Conservation (phyloP, 1,140 invertebrate species). For the Listronotus oregonensis region DNA sequence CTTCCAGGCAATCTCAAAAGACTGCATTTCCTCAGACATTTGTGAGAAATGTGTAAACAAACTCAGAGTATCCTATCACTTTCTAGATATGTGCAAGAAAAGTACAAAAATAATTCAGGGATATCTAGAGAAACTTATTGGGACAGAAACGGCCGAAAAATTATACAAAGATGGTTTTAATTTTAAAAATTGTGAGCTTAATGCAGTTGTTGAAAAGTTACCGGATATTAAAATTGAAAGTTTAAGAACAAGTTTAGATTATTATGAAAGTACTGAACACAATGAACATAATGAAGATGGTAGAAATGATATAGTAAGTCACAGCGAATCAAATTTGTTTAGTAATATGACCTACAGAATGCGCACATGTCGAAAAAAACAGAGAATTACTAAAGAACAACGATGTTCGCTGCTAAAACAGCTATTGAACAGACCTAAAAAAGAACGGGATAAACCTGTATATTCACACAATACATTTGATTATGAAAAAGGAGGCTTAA, state of each 20-base stretch:
- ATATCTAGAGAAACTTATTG: slow-evolving; percentile 47
- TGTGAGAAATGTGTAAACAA: slow-evolving; percentile 50
- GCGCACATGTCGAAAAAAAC: slow-evolving; percentile 29
- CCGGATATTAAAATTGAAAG: neutral
- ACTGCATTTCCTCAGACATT: slow-evolving; percentile 48
- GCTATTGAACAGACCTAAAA: slow-evolving; percentile 43
- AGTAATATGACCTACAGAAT: neutral
- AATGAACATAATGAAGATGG: slow-evolving; percentile 2
- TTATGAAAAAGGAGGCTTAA: slow-evolving; percentile 42
- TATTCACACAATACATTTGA: slow-evolving; percentile 14
- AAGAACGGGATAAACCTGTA: slow-evolving; percentile 36
- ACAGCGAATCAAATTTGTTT: neutral
- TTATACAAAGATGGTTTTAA: slow-evolving; percentile 17
- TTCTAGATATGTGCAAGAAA: slow-evolving; percentile 52
- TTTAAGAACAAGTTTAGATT: slow-evolving; percentile 17
- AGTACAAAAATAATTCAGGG: slow-evolving; percentile 49
- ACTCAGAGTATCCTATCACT: slow-evolving; percentile 51
- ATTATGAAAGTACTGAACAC: neutral
- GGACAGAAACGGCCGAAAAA: slow-evolving; percentile 10
- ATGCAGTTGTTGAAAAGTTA: slow-evolving; percentile 39
- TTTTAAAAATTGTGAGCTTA: slow-evolving; percentile 48
- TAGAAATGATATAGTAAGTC: slow-evolving; percentile 11
- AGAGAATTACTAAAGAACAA: slow-evolving; percentile 49
- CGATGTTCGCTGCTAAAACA: slow-evolving; percentile 50
- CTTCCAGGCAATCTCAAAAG: slow-evolving; percentile 46